Conservation (phyloP, 2,888 invertebrate genomes). For the Mythimna ferrago region DNA sequence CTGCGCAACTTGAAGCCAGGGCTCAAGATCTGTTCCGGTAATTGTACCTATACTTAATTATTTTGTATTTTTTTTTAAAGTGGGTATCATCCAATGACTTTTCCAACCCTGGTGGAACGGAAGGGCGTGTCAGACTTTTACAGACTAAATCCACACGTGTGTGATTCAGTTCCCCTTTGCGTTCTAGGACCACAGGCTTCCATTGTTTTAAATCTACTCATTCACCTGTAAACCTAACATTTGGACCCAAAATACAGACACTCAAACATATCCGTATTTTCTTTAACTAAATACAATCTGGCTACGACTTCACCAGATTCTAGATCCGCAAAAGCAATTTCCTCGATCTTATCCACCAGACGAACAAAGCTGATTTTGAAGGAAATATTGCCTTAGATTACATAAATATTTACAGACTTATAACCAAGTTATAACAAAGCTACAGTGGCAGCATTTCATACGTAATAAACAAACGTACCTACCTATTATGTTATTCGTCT, state of each 20-base stretch:
- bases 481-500: slow-evolving; percentile 49
- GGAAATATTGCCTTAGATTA: slow-evolving; percentile 40
- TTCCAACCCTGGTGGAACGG: too few species aligned
- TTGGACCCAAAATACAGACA: slow-evolving; percentile 2
- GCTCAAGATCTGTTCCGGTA: too few species aligned
- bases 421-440: slow-evolving; percentile 76
- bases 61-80: too few species aligned
- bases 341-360: slow-evolving; percentile 26
- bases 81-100: too few species aligned
- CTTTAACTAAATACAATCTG: slow-evolving; percentile 5
- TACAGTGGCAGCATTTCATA: slow-evolving; percentile 80
- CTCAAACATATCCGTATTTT: background rate
- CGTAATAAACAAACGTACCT: slow-evolving; percentile 57
- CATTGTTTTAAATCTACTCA: background rate
- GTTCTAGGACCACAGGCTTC: too few species aligned
- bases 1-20: too few species aligned
- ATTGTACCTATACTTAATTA: background rate
- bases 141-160: too few species aligned
- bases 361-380: slow-evolving; percentile 21
- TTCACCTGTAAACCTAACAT: slow-evolving; percentile 1
- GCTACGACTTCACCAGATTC: background rate
- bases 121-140: too few species aligned
- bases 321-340: slow-evolving; percentile 44
- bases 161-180: too few species aligned
- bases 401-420: slow-evolving; percentile 65